Conservation (phyloP, 2,888 invertebrate genomes). For the Drosophila nr. fundita region DNA sequence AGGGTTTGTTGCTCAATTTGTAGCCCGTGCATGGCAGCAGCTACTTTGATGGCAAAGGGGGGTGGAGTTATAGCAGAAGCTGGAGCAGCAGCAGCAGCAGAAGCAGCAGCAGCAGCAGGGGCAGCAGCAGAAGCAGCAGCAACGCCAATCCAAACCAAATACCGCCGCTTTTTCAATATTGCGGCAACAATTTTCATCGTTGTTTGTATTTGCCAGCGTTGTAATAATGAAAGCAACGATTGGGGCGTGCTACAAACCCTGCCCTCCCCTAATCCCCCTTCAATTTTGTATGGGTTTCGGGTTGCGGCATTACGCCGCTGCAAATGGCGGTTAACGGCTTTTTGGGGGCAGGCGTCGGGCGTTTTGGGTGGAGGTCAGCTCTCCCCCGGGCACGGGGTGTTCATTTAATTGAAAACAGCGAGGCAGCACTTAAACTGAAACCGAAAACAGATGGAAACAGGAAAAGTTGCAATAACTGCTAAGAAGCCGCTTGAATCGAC, state of each 20-base stretch:
- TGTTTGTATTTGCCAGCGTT: constrained; percentile 67
- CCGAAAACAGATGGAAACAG: constrained; percentile 73
- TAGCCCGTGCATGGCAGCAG: constrained; percentile 43
- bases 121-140: constrained; percentile 6
- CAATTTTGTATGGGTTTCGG: constrained; percentile 42
- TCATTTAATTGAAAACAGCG: constrained; percentile 77
- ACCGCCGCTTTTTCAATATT: constrained; percentile 76
- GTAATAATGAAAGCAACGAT: constrained; percentile 78
- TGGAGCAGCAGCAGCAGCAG: not conserved
- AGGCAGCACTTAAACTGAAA: constrained; percentile 71
- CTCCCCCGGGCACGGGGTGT: constrained; percentile 40
- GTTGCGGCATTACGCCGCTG: constrained; percentile 31
- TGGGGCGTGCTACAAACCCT: constrained; percentile 49
- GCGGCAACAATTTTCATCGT: constrained; percentile 78
- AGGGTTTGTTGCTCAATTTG: constrained; percentile 74
- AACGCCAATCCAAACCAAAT: constrained; percentile 67
- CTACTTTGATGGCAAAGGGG: constrained; percentile 23
- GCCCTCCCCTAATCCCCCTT: not conserved
- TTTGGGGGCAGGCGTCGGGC: not conserved
- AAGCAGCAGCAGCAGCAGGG: constrained; percentile 24
- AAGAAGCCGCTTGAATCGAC: constrained; percentile 43
- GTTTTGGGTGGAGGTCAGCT: constrained; percentile 2
- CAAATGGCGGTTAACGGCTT: constrained; percentile 39
- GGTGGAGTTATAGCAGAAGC: not conserved
- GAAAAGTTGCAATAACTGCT: constrained; percentile 74